These are phyloP conservation scores for Pangasius sanitwongsei DNA, from an alignment of 2,797 vertebrate species.

Conservation along the genomic window DNA sequence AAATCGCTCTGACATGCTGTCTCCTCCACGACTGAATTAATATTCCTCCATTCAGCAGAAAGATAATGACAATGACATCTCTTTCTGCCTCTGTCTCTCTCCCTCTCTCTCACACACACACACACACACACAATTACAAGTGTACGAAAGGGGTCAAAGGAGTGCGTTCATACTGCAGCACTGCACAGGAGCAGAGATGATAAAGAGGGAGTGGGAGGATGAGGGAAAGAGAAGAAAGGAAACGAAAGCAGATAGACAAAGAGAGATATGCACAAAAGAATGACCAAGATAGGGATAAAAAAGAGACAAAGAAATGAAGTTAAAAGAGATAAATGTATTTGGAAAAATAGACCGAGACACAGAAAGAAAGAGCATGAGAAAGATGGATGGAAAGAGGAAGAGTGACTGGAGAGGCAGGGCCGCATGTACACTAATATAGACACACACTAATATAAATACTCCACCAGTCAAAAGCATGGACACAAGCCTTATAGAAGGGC, in stretches of 20 bases:
- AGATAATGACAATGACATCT: neutral
- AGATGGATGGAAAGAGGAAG: neutral
- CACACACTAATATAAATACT: neutral
- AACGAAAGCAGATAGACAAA: neutral
- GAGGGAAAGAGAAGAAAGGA: neutral
- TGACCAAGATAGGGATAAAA: neutral
- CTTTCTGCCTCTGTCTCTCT: neutral
- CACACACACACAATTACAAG: neutral
- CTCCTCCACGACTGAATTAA: constrained; percentile 5
- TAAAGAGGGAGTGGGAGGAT: neutral
- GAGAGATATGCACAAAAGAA: constrained; percentile 1
- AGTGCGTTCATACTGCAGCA: constrained; percentile 9
- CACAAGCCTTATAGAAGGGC: neutral
- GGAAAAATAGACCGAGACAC: neutral
- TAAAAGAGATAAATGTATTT: neutral
- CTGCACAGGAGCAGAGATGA: neutral
- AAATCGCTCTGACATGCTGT: neutral
- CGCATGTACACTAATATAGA: neutral
- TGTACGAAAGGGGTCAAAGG: constrained; percentile 5
- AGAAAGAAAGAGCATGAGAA: neutral
- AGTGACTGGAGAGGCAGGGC: neutral
- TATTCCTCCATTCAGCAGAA: constrained; percentile 21
- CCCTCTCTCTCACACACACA: neutral
- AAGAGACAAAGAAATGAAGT: neutral
- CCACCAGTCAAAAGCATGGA: neutral